Evolutionary conservation across 1,140 invertebrate species (phyloP).

Genomic region (Drosophila funebris): DNA sequence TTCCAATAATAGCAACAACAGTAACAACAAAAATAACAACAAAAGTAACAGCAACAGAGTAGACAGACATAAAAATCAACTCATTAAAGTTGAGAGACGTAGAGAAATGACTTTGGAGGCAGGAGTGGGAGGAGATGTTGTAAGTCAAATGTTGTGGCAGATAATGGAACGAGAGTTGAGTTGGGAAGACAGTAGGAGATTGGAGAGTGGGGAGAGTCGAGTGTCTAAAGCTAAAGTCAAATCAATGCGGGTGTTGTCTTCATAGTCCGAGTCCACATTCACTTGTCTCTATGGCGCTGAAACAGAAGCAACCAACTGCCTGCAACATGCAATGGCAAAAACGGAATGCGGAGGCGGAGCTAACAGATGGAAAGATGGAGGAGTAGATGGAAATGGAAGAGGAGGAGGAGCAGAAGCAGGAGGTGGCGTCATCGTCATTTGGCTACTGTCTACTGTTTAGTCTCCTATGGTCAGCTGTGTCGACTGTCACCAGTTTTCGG

Average conservation of each 20-base stretch:
- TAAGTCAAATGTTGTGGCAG: neutral
- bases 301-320: conserved; percentile 61
- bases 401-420: conserved; percentile 7
- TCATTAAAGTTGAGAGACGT: conserved; percentile 37
- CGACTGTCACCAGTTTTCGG: conserved; percentile 28
- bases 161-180: conserved; percentile 6
- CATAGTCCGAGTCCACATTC: conserved; percentile 50
- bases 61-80: conserved; percentile 53
- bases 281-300: conserved; percentile 58
- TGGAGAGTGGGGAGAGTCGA: neutral
- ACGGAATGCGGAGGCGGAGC: conserved; percentile 30
- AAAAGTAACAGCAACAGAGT: conserved; percentile 3
- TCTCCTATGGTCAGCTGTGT: conserved; percentile 8
- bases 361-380: neutral
- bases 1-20: conserved; percentile 35
- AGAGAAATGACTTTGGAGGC: neutral
- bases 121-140: conserved; percentile 2
- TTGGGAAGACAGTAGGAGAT: neutral
- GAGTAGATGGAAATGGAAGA: neutral
- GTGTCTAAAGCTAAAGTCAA: conserved; percentile 29
- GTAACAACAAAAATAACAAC: conserved; percentile 36
- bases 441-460: conserved; percentile 45
- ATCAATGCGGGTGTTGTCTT: conserved; percentile 71
- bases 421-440: conserved; percentile 17
- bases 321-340: conserved; percentile 21